Evolutionary conservation across 1,140 invertebrate genomes (phyloP), one percentile per base, ranked within the genome.

Genomic region (Aphaenogaster ashmeadi): DNA sequence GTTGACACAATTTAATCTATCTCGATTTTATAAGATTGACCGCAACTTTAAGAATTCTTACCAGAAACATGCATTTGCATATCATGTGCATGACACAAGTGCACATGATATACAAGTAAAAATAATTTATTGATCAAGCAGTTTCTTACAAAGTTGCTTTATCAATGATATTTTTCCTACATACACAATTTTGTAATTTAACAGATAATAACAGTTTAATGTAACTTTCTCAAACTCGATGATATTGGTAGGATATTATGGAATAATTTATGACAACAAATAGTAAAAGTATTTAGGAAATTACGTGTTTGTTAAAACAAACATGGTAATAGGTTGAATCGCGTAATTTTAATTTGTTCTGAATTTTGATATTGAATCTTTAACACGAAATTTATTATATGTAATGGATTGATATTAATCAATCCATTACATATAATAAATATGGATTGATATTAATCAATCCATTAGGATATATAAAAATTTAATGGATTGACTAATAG

Each of bases 121-220:
- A 60, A 44, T 58, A 78, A 79, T 50, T 64, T 41, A 38, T 33
- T 67, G 36, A 50, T 0, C 18, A n/a, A 27, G 78, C 69, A 54
- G 7, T 2, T 72, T 72, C 33, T 54, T 71, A 38, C 3, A 27
- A 72, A 38, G 9, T 15, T 54, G 50, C 13, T 52, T 80, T 80
- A 80, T 80, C 62, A 67, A 27, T 36, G 41, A 64, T 13, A 80
- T 33, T 69, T 56, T 69, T 15, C 15, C n/a, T 3, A 3, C 11
- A 38, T 69, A 4, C 21, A 69, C 69, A 67, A 50, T 67, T 71
- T 27, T 41, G 3, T 44, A 44, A 71, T 50, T 58, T 81, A 71
- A 18, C 8, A 41, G 79, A 81, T 71, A 71, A 56, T 54, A 15
- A 27, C 38, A 56, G n/a, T 81, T 69, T 81, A 71, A 71, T 44